phyloP scores from a whole-genome alignment of 2,113 vertebrate species.

The Austrofundulus limnaeus region DNA sequence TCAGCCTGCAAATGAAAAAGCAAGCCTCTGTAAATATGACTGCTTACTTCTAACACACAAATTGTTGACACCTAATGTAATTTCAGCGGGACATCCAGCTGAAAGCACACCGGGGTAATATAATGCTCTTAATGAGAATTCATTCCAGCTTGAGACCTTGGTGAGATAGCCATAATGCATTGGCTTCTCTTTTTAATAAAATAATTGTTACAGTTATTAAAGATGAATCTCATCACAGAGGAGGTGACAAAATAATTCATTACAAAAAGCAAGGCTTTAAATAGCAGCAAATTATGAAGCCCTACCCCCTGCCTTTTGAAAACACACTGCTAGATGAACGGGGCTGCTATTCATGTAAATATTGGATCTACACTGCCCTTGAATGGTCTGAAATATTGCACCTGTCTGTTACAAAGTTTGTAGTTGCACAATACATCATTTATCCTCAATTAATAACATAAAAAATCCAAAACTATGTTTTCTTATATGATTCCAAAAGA shows the following conservation, averaged over 20 bases:
- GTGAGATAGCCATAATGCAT: constrained; percentile 78
- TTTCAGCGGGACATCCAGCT: constrained; percentile 76
- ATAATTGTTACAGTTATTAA: constrained; percentile 86
- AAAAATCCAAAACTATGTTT: not conserved
- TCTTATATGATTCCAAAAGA: no score
- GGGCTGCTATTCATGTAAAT: constrained; percentile 78
- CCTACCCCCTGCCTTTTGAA: constrained; percentile 46
- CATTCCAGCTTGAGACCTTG: constrained; percentile 74
- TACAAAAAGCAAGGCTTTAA: constrained; percentile 80
- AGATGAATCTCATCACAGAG: constrained; percentile 83
- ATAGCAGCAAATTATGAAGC: constrained; percentile 81
- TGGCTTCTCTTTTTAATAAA: constrained; percentile 80
- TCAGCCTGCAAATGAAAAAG: constrained; percentile 70
- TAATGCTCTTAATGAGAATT: constrained; percentile 82
- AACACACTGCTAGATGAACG: constrained; percentile 76
- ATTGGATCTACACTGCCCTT: constrained; percentile 76
- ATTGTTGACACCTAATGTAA: constrained; percentile 83
- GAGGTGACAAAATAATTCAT: constrained; percentile 84
- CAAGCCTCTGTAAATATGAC: constrained; percentile 77
- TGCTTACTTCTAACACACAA: constrained; percentile 78
- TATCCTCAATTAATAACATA: constrained; percentile 31
- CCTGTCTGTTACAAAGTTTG: constrained; percentile 57
- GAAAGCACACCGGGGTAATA: constrained; percentile 80
- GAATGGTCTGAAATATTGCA: constrained; percentile 62
- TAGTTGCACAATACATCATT: constrained; percentile 10